Base-by-base conservation (phyloP, 2,797 vertebrate species). In the Valencia hispanica region DNA sequence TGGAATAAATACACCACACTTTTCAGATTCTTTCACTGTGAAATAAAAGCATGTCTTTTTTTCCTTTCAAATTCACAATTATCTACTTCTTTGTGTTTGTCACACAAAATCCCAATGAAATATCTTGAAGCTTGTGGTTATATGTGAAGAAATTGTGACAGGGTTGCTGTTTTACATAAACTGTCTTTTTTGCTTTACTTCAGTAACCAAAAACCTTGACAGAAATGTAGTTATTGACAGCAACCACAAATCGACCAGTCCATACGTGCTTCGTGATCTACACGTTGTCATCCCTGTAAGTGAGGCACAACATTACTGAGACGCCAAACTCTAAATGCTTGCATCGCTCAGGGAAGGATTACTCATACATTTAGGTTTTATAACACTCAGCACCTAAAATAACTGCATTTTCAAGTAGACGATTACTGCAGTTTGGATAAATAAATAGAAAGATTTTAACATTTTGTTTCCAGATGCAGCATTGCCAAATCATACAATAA, bases 351-450 rank as follows among this genome's bases (percentile, higher is more conserved):
- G 72, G 59, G 70, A 78, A 32, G 55, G 50, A 74, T 90, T 87
- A 86, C 88, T 89, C 90, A 87, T 50, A 39, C 81, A 8, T 79
- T 81, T 50, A 74, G 82, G 80, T 89, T 91, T 88, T 84, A 72
- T 85, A 88, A 88, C 86, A 77, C 57, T 12, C 57, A 0, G n/a
- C 0, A 68, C 79, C 80, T 11, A 77, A 89, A 90, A 89, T 90
- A 91, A 72, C 86, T 36, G n/a, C 59, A 36, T 71, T 81, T 77
- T 74, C 15, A 81, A 77, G 70, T 68, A 6, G 22, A 22, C 57
- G 47, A 72, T 75, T 51, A 59, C 51, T 86, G 82, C 73, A 61
- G 77, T 74, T 80, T 69, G 30, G 48, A 12, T 70, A 22, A 76
- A 76, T 76, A n/a, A 39, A 34, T 27, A 43, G 65, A 68, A 68